Evolutionary conservation across 1,140 invertebrate species (phyloP), one percentile per base, ranked within the genome.

Genomic region (Scaptomyza montana): DNA sequence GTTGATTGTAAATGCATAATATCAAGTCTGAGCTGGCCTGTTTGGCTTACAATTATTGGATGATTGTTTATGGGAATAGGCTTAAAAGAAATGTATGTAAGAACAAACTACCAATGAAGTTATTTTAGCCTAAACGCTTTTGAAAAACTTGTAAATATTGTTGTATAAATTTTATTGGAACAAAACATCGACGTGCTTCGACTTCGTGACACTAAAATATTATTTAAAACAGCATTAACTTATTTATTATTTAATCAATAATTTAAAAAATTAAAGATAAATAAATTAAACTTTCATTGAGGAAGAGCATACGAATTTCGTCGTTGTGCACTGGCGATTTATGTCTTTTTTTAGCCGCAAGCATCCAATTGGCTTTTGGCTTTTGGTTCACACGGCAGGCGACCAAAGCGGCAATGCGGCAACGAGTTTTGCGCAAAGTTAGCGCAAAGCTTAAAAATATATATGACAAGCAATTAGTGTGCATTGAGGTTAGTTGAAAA

Each of bases 401-500:
- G 66, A 69, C 60, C 66, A 74, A 59, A 54, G 59, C 47, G 56
- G 41, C 59, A 69, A 49, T 6, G 49, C 13, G 73, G 80, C 77
- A 80, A 85, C 80, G 54, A 86, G 81, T 86, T 86, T 87, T 82
- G 54, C 67, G 75, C 71, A 75, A 72, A 86, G 65, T 80, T 78
- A 75, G 72, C 70, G 74, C 63, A 78, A 55, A 74, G 66, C 66
- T 74, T 60, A 80, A 67, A 85, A 69, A 84, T 67, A 72, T 78
- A 89, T 89, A 89, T 89, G 84, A 89, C 84, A 89, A 89, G 84
- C 84, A 89, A 89, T 89, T 89, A 89, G 84, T 89, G 85, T 82
- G 84, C 80, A 89, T 89, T 89, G 84, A 80, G 84, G 84, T 89
- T 89, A 89, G 72, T 89, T 71, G 79, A 77, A 87, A 87, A 87